Conservation (phyloP, 2,888 invertebrate species). For the Ophion obscuratus region DNA sequence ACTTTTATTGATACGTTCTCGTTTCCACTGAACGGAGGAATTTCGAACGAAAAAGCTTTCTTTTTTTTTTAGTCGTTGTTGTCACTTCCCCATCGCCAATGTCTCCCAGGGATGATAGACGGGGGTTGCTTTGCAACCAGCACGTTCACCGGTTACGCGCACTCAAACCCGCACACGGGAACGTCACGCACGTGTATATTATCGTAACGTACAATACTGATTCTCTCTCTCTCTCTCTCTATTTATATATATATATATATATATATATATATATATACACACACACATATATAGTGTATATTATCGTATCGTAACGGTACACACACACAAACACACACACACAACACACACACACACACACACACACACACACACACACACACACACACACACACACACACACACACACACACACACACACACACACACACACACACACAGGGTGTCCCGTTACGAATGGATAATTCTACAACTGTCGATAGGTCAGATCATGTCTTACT, state of each 20-base stretch:
- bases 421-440: background rate
- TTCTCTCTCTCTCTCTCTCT: background rate
- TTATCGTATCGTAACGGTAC: too few relatives aligned
- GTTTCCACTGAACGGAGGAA: background rate
- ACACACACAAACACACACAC: too few relatives aligned
- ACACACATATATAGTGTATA: background rate
- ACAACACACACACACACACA: background rate
- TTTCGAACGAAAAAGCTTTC: slow-evolving; percentile 18
- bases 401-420: background rate
- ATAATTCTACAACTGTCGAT: too few relatives aligned
- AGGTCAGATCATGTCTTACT: too few relatives aligned
- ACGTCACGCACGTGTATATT: slow-evolving; percentile 54
- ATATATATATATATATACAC: slow-evolving; percentile 24
- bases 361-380: background rate
- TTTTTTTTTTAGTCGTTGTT: slow-evolving; percentile 9
- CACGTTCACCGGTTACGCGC: slow-evolving; percentile 55
- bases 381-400: slow-evolving; percentile 1
- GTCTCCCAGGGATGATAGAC: slow-evolving; percentile 44
- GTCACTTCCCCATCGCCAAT: slow-evolving; percentile 30
- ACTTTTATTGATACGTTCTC: background rate
- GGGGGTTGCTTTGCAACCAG: slow-evolving; percentile 28
- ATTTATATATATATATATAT: background rate
- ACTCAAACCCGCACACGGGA: slow-evolving; percentile 52
- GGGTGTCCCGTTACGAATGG: too few relatives aligned
- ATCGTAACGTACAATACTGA: slow-evolving; percentile 21